Percentiles rank a stretch among this genome's conserved stretches.
Conservation (phyloP, 2,113 vertebrate species). For the Grallaria varia region DNA sequence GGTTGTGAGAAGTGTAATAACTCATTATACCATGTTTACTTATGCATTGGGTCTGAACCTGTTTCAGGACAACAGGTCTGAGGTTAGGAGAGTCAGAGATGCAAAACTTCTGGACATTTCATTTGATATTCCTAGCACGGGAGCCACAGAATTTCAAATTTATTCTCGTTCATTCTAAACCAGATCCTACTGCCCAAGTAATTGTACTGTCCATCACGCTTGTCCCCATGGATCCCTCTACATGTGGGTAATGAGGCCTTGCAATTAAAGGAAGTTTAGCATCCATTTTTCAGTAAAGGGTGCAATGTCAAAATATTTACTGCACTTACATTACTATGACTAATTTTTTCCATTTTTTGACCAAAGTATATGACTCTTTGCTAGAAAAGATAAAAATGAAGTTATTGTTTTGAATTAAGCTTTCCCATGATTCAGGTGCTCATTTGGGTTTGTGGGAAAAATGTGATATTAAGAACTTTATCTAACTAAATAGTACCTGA, state of each 20-base stretch:
- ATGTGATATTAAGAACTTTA: neutral
- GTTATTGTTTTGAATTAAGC: neutral
- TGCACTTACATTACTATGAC: neutral
- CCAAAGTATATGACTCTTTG: neutral
- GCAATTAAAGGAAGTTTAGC: neutral
- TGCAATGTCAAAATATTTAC: neutral
- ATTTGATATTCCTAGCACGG: neutral
- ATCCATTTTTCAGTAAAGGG: neutral
- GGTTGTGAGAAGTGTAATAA: neutral
- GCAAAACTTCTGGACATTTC: neutral
- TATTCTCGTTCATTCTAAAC: neutral
- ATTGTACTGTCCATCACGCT: neutral
- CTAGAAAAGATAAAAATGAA: neutral
- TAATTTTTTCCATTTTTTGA: neutral
- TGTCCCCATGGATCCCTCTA: neutral
- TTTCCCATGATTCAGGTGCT: neutral
- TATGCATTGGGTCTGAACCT: neutral
- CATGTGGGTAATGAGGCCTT: neutral
- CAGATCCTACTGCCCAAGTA: neutral
- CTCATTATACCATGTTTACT: neutral
- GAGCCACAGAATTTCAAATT: neutral
- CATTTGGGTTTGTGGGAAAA: neutral
- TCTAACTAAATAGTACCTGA: neutral
- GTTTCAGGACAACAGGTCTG: neutral
- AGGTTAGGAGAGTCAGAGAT: neutral